A percentile compares a stretch with the other conserved stretches of the same genome.
These are phyloP conservation scores for Hippocampus kuda DNA, from an alignment of 2,797 vertebrate species.

Conservation along the genomic window DNA sequence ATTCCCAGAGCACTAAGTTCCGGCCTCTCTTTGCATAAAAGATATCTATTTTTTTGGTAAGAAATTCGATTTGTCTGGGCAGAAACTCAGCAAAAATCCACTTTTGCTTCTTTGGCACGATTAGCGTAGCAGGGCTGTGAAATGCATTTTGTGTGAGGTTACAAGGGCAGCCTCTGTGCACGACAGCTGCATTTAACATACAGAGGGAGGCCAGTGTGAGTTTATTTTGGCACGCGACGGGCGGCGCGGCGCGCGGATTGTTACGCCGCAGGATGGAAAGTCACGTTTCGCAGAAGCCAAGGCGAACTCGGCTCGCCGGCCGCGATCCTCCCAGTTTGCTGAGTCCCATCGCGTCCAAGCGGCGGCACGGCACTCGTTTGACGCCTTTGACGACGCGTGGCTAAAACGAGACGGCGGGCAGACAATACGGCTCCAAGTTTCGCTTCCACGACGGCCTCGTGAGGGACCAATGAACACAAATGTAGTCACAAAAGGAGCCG, in stretches of 20 bases:
- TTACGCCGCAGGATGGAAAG: conserved; percentile 5
- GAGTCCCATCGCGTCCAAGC: too few relatives aligned
- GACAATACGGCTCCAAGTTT: conserved; percentile 2
- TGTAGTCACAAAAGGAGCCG: too few relatives aligned
- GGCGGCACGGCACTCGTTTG: background rate
- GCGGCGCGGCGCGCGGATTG: conserved; percentile 30
- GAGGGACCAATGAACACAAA: background rate
- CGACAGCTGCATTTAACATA: conserved; percentile 15
- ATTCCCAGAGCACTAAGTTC: conserved; percentile 7
- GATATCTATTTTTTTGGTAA: background rate
- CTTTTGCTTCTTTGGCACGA: background rate
- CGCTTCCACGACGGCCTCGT: too few relatives aligned
- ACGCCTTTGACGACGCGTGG: background rate
- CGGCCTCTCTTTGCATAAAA: conserved; percentile 14
- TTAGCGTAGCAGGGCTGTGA: background rate
- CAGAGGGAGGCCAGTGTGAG: conserved; percentile 14
- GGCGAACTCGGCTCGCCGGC: too few relatives aligned
- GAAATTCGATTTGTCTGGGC: conserved; percentile 7
- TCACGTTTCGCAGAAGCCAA: background rate
- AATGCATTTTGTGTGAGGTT: background rate
- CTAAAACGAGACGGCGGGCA: background rate
- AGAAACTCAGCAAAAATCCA: conserved; percentile 27
- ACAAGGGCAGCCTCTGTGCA: conserved; percentile 28
- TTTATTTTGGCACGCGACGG: conserved; percentile 34
- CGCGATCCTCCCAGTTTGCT: too few relatives aligned